These are phyloP conservation scores for Epistrophe grossulariae DNA, from an alignment of 2,888 invertebrate species.

Conservation along the genomic window DNA sequence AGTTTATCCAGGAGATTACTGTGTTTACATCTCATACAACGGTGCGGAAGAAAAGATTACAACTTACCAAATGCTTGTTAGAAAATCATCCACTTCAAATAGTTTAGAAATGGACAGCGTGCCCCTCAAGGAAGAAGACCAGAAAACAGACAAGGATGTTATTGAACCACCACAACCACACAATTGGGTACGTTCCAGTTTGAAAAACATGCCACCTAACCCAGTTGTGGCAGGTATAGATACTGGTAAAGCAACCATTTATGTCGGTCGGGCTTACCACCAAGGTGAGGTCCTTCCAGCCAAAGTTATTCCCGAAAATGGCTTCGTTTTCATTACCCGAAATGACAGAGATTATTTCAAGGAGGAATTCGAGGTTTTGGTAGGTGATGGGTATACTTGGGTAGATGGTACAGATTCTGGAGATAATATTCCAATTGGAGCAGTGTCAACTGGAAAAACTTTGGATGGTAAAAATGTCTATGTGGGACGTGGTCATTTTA, in stretches of 20 bases:
- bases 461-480: slow-evolving; percentile 85
- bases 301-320: slow-evolving; percentile 85
- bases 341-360: slow-evolving; percentile 85
- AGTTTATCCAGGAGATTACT: too few species aligned
- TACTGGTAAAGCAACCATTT: slow-evolving; percentile 81
- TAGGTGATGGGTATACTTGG: slow-evolving; percentile 85
- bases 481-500: slow-evolving; percentile 85
- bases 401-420: slow-evolving; percentile 80
- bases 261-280: slow-evolving; percentile 84
- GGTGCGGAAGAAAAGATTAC: too few species aligned
- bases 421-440: slow-evolving; percentile 84
- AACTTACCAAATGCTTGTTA: too few species aligned
- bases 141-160: too few species aligned
- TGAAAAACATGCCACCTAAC: slow-evolving; percentile 82
- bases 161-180: too few species aligned
- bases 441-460: slow-evolving; percentile 83
- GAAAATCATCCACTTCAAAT: too few species aligned
- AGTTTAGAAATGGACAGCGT: too few species aligned
- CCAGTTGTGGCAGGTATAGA: slow-evolving; percentile 83
- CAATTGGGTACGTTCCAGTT: slow-evolving; percentile 79
- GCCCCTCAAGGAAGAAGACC: too few species aligned
- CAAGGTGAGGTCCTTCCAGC: slow-evolving; percentile 87
- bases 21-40: too few species aligned
- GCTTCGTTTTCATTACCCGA: slow-evolving; percentile 85
- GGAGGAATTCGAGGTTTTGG: slow-evolving; percentile 85